Conservation (phyloP, 2,797 vertebrate genomes). For the Squalus acanthias region DNA sequence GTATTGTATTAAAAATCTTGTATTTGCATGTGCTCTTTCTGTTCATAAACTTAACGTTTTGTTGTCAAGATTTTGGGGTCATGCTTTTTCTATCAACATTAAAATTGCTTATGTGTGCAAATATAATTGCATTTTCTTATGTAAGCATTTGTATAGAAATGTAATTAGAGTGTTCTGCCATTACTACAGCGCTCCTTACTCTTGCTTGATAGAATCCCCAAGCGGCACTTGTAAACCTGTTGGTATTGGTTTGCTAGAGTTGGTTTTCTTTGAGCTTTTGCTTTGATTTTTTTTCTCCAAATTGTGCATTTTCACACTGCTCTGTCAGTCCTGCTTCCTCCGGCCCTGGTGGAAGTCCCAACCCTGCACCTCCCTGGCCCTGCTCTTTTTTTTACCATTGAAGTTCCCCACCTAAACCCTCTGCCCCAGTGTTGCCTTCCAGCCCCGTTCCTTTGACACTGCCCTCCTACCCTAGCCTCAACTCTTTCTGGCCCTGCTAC, state of each 20-base stretch:
- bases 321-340: neutral
- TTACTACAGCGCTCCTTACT: neutral
- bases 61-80: neutral
- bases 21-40: neutral
- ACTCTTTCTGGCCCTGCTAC: neutral
- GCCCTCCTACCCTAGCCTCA: neutral
- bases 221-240: neutral
- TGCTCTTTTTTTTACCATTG: neutral
- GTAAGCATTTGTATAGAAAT: neutral
- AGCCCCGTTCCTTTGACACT: neutral
- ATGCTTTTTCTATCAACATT: neutral
- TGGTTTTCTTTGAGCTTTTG: neutral
- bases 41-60: neutral
- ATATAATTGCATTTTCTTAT: neutral
- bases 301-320: neutral
- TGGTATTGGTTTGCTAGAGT: neutral
- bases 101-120: neutral
- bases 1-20: no score
- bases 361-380: neutral
- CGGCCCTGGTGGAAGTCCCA: neutral
- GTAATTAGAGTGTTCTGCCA: neutral
- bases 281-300: neutral
- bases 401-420: neutral
- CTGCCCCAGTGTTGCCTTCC: neutral
- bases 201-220: neutral